phyloP scores from a whole-genome alignment of 2,797 vertebrate genomes.

The Alauda arvensis region DNA sequence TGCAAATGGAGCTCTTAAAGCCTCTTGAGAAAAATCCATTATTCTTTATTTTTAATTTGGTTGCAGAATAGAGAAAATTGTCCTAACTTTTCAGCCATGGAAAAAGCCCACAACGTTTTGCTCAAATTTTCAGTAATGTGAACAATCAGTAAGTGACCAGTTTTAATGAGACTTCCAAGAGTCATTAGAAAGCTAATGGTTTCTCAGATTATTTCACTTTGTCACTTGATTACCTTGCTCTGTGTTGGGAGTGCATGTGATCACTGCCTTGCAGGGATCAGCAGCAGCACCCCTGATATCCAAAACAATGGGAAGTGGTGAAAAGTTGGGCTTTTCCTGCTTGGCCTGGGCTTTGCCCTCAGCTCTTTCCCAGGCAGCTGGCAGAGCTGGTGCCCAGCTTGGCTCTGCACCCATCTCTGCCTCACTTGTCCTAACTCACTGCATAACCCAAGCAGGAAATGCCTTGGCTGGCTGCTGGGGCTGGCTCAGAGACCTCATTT shows the following conservation, averaged over 20 bases:
- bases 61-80: neutral
- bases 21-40: neutral
- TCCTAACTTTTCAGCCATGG: neutral
- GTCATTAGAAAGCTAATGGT: slow-evolving; percentile 34
- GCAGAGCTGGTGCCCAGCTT: neutral
- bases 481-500: neutral
- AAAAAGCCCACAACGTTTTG: neutral
- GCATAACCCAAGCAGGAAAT: neutral
- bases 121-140: slow-evolving; percentile 10
- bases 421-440: neutral
- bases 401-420: neutral
- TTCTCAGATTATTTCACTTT: slow-evolving; percentile 22
- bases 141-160: slow-evolving; percentile 14
- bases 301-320: neutral
- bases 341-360: neutral
- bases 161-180: slow-evolving; percentile 41
- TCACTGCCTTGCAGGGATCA: neutral
- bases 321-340: neutral
- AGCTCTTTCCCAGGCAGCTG: neutral
- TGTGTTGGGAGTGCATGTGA: neutral
- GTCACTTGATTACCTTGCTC: slow-evolving; percentile 20
- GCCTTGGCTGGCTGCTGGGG: neutral
- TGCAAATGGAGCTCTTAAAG: neutral
- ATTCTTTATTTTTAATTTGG: neutral
- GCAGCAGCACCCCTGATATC: neutral